Percentiles rank a stretch among this genome's conserved stretches.
Evolutionary conservation across 1,140 invertebrate genomes (phyloP).

Genomic region (Drosophila subobscura): DNA sequence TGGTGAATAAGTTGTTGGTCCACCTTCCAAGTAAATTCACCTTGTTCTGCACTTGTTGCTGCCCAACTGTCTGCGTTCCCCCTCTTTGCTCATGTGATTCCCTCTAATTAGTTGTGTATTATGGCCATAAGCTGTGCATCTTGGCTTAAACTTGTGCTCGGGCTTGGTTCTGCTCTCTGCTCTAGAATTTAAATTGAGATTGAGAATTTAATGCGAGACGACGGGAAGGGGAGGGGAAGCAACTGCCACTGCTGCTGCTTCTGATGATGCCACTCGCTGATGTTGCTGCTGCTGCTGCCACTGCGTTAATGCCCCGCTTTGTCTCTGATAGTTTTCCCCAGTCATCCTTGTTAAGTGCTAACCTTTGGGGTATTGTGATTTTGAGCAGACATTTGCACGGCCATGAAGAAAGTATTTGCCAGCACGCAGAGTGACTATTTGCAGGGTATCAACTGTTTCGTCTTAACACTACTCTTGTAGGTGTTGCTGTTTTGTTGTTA

Average conservation of each 20-base stretch:
- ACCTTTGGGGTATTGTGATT: background rate
- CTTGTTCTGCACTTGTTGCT: too few species aligned
- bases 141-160: too few species aligned
- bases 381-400: background rate
- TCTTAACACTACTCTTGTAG: conserved; percentile 11
- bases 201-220: conserved; percentile 11
- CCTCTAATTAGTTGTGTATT: too few species aligned
- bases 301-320: conserved; percentile 22
- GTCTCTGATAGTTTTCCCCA: conserved; percentile 24
- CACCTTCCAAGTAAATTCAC: too few species aligned
- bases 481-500: conserved; percentile 33
- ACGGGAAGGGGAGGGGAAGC: too few species aligned
- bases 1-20: too few species aligned
- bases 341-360: conserved; percentile 3
- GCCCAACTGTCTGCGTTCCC: too few species aligned
- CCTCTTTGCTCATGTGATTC: too few species aligned
- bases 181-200: background rate
- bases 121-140: too few species aligned
- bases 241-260: conserved; percentile 1
- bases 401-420: background rate
- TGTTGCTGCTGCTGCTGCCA: conserved; percentile 1
- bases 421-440: too few species aligned
- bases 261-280: background rate
- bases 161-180: too few species aligned
- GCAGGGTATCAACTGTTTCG: background rate